A percentile compares a stretch with the other conserved stretches of the same genome.
phyloP scores from a whole-genome alignment of 2,113 vertebrate genomes.

The Leiothrix lutea region DNA sequence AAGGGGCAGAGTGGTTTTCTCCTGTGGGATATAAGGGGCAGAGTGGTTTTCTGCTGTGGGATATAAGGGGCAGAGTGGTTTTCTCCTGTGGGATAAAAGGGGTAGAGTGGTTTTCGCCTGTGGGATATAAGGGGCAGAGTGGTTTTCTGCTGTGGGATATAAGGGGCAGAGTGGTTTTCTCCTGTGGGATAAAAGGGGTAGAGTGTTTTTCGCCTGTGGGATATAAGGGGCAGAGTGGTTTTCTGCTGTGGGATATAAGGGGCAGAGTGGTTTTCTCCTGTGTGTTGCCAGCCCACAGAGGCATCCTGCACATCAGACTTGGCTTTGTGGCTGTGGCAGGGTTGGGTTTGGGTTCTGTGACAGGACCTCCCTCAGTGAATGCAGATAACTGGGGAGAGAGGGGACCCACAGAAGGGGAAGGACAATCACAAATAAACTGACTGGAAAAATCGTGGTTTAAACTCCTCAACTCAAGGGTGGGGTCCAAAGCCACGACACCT shows the following conservation, averaged over 20 bases:
- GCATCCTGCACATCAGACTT: fast-evolving
- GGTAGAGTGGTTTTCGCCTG: too few species aligned
- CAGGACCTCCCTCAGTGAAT: fast-evolving
- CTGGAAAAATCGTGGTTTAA: background rate
- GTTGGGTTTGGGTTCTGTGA: fast-evolving
- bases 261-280: fast-evolving
- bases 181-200: background rate
- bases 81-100: too few species aligned
- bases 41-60: too few species aligned
- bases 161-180: background rate
- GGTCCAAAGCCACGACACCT: fast-evolving
- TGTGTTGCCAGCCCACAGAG: fast-evolving
- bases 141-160: fast-evolving
- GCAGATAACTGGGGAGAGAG: too few species aligned
- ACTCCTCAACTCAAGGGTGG: fast-evolving
- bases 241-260: too few species aligned
- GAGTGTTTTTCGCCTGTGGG: background rate
- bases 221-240: too few species aligned
- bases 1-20: background rate
- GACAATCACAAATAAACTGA: background rate
- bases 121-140: fast-evolving
- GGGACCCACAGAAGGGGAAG: fast-evolving
- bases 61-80: too few species aligned
- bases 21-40: too few species aligned
- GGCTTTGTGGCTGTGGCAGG: fast-evolving